phyloP scores from a whole-genome alignment of 2,797 vertebrate species.

The Hozukius guyotensis region DNA sequence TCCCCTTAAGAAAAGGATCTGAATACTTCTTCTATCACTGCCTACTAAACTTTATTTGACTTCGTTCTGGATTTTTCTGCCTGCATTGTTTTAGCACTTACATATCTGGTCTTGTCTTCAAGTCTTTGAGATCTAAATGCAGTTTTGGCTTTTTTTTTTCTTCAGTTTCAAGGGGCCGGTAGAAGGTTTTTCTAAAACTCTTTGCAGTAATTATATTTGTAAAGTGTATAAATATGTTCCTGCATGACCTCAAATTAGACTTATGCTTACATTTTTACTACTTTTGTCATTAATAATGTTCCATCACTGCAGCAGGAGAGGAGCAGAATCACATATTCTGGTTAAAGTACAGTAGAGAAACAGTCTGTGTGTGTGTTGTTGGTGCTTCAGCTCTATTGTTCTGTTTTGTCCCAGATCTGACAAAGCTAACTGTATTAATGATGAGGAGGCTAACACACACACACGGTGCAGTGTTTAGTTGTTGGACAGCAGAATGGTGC shows the following conservation, averaged over 20 bases:
- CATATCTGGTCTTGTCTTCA: not conserved
- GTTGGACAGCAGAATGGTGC: conserved; percentile 71
- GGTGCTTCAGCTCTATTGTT: conserved; percentile 63
- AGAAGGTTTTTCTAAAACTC: not conserved
- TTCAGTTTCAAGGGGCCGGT: not conserved
- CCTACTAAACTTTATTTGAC: not conserved
- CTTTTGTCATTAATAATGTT: not conserved
- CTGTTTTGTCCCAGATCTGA: conserved; percentile 71
- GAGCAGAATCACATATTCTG: conserved; percentile 6
- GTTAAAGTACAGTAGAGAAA: conserved; percentile 1
- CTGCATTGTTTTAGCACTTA: not conserved
- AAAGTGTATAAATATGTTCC: not conserved
- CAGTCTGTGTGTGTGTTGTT: conserved; percentile 19
- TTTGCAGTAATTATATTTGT: not conserved
- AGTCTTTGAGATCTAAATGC: not conserved
- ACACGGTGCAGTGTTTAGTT: conserved; percentile 21
- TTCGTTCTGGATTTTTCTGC: not conserved
- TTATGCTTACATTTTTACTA: not conserved
- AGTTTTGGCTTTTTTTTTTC: not conserved
- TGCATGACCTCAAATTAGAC: not conserved
- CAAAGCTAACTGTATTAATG: conserved; percentile 67
- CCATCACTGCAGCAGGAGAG: not conserved
- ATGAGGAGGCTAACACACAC: conserved; percentile 46
- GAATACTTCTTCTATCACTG: not conserved
- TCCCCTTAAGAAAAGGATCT: not conserved